Evolutionary conservation across 2,113 vertebrate species (phyloP), one percentile per base, ranked within the genome.

Genomic region (Sapayoa aenigma): DNA sequence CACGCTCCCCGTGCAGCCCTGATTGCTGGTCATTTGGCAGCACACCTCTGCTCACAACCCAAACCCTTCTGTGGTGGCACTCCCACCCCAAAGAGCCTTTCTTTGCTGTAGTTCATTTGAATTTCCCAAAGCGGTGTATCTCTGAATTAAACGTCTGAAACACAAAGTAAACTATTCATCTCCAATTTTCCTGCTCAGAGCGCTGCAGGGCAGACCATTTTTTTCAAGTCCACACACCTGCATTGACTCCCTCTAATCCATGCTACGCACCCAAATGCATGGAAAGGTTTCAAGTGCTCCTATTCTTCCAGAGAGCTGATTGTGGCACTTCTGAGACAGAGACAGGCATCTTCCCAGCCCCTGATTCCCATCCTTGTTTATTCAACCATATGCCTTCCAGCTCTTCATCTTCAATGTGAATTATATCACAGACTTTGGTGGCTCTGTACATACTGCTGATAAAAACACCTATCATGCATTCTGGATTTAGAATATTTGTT

Each of bases 211-310:
- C 52, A 42, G 23, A 33, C 20, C 9, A 7, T 27, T 37, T 37
- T 52, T 63, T 30, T 25, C 25, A 42, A 67, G 42, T 35, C 33
- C 18, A 56, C 53, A n/a, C 35, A 25, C 42, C 50, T 35, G 3
- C 0, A 0, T 6, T 59, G 39, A 71, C 78, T 12, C 23, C 50
- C 39, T 19, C 44, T 12, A 44, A 25, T 33, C 33, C 37, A 3
- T 39, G 20, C 53, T 27, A 46, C 19, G 44, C 19, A 28, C 22
- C 24, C 62, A 41, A 56, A 25, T 11, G 44, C 9, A 8, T 2
- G 5, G 47, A 56, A 69, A 52, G 5, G 14, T 60, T 87, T 78
- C 31, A 42, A 52, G 37, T 71, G 30, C 28, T n/a, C 39, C 19
- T 10, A 12, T 63, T 39, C 31, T 66, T 56, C 23, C 63, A 11